Conservation (phyloP, 2,797 vertebrate species). For the Fistularia tabacaria region DNA sequence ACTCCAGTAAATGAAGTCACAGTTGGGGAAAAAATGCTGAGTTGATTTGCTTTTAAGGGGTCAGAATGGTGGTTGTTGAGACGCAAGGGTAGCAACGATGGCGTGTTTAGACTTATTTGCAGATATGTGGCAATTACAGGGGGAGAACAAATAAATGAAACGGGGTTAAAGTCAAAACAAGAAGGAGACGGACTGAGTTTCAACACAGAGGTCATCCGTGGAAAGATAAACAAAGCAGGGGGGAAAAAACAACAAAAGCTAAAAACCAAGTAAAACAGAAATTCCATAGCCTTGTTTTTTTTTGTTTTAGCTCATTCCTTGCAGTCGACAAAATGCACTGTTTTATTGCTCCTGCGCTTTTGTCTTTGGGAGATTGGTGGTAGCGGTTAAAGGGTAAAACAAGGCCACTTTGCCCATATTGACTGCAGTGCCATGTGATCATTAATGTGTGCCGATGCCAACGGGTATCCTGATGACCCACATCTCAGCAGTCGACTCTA, state of each 20-base stretch:
- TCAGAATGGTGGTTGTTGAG: conserved; percentile 44
- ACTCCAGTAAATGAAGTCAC: conserved; percentile 64
- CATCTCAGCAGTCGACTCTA: conserved; percentile 69
- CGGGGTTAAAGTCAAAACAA: conserved; percentile 19
- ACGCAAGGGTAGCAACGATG: conserved; percentile 27
- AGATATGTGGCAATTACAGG: conserved; percentile 27
- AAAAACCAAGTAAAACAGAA: conserved; percentile 1
- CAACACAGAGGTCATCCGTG: background rate
- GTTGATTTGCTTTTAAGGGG: conserved; percentile 50
- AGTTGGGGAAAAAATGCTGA: conserved; percentile 66
- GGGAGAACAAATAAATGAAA: conserved; percentile 7
- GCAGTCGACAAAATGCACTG: conserved; percentile 13
- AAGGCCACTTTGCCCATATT: conserved; percentile 69
- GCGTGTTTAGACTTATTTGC: conserved; percentile 37
- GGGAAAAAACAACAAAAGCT: background rate
- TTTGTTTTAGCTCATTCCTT: conserved; percentile 24
- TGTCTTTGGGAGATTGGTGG: conserved; percentile 12
- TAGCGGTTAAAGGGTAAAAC: conserved; percentile 46
- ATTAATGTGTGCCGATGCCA: conserved; percentile 71
- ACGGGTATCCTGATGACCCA: conserved; percentile 77
- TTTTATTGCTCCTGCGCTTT: conserved; percentile 17
- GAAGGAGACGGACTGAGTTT: conserved; percentile 1
- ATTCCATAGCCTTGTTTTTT: conserved; percentile 18
- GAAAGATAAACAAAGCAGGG: background rate
- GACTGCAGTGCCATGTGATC: conserved; percentile 72